Evolutionary conservation across 2,888 invertebrate genomes (phyloP), one percentile per base, ranked within the genome.

Genomic region (Thalpophila matura): DNA sequence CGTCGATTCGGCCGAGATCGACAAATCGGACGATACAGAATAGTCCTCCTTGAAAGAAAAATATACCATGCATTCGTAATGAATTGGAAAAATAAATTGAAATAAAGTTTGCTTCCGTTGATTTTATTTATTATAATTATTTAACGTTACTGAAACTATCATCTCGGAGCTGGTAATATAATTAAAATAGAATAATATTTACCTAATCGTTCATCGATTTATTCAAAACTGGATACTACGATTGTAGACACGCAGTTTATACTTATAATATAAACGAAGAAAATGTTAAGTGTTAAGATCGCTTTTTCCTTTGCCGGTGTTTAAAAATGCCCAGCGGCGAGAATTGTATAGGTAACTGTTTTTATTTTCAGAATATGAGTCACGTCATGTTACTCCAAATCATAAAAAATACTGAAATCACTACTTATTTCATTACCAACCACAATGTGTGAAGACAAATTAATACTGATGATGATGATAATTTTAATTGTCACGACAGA

Each of bases 1-100:
- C 73, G 53, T 57, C 62, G 83, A 81, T 74, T 76, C 83, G 80
- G 69, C 64, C 46, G 72, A 77, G 50, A 50, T 54, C 50, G 65
- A 58, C 46, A 49, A 46, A 74, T 59, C 64, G 20, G 45, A 31
- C 54, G 45, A 68, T 60, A 57, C 40, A 35, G 42, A 64, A 55
- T 49, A 43, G 56, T 58, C 66, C 31, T 59, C 50, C 20, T 42
- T 37, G 18, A 37, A 29, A 31, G 51, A 54, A 45, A 57, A 55
- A 57, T 60, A 45, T 31, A 38, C 20, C 35, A 53, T 66, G 55
- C 51, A 59, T 54, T 16, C 50, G 14, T 29, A 40, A 65, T 29
- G 29, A 47, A 49, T 43, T 26, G 35, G 1, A 22, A 14, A 27
- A 50, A 26, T 46, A 46, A 38, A 45, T 20, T 37, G 10, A n/a